These are phyloP conservation scores for Azorinus chamasolen DNA, from an alignment of 2,888 invertebrate genomes.

Conservation along the genomic window DNA sequence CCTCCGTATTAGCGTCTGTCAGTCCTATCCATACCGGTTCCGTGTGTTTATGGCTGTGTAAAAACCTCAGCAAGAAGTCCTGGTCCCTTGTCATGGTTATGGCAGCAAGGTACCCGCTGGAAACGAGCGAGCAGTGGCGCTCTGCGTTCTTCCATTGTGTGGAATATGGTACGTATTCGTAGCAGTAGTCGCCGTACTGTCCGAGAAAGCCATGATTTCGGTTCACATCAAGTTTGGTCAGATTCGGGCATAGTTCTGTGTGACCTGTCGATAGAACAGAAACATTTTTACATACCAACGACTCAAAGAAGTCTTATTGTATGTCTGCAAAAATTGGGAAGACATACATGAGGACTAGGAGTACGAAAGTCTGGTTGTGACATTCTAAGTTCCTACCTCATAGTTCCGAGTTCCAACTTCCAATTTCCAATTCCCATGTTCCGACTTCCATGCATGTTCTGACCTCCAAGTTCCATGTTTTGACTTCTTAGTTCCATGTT, in stretches of 20 bases:
- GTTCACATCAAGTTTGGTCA: slow-evolving; percentile 33
- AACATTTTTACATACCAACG: too few species aligned
- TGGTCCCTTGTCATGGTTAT: slow-evolving; percentile 46
- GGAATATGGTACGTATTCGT: slow-evolving; percentile 36
- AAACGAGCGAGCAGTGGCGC: slow-evolving; percentile 37
- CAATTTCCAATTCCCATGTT: too few species aligned
- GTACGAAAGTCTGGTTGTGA: too few species aligned
- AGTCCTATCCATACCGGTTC: slow-evolving; percentile 50
- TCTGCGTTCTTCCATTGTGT: slow-evolving; percentile 54
- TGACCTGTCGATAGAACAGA: slow-evolving; percentile 33
- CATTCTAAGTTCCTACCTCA: too few species aligned
- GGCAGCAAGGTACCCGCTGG: slow-evolving; percentile 32
- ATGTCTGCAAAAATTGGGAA: too few species aligned
- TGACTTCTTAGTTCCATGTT: too few species aligned
- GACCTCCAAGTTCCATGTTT: too few species aligned
- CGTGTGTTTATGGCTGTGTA: slow-evolving; percentile 23
- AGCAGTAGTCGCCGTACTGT: slow-evolving; percentile 55
- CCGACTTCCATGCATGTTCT: too few species aligned
- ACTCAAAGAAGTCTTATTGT: too few species aligned
- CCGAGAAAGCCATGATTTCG: slow-evolving; percentile 37
- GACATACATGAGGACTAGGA: too few species aligned
- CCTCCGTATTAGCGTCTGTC: slow-evolving; percentile 39
- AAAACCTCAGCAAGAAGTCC: slow-evolving; percentile 38
- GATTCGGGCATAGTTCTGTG: slow-evolving; percentile 45
- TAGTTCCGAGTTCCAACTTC: too few species aligned